Percentiles rank a stretch among this genome's conserved stretches.
Evolutionary conservation across 1,140 invertebrate species (phyloP).

Genomic region (Branchinecta lindahli): DNA sequence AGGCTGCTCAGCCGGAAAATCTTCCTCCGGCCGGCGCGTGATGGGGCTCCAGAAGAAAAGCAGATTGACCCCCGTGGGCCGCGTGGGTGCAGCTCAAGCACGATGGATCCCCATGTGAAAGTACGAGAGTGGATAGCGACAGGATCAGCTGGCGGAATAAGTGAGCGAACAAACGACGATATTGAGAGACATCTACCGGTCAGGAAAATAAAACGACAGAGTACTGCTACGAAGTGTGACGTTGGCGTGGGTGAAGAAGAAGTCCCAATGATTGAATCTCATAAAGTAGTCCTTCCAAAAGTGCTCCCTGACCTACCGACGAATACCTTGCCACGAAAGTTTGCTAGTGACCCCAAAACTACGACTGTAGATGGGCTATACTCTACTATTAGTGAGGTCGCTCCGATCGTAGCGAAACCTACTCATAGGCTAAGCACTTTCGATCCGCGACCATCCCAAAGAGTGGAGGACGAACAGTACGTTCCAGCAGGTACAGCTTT

Average conservation of each 20-base stretch:
- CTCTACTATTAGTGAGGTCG: constrained; percentile 9
- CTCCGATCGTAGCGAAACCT: background rate
- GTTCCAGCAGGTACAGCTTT: constrained; percentile 30
- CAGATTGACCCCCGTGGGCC: background rate
- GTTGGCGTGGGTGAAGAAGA: constrained; percentile 19
- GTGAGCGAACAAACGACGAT: background rate
- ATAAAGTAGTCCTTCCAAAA: constrained; percentile 60
- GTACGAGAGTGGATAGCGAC: constrained; percentile 59
- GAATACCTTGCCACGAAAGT: constrained; percentile 18
- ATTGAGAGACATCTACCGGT: background rate
- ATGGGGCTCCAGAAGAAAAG: constrained; percentile 10
- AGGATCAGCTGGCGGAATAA: background rate
- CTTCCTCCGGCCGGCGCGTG: constrained; percentile 18
- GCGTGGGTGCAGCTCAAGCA: constrained; percentile 46
- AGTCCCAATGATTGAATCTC: constrained; percentile 21
- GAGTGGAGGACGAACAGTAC: constrained; percentile 34
- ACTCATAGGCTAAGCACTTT: constrained; percentile 20
- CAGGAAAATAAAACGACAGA: background rate
- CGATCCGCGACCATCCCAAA: constrained; percentile 19
- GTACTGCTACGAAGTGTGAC: constrained; percentile 24
- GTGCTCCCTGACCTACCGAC: constrained; percentile 54
- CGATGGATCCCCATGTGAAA: constrained; percentile 64
- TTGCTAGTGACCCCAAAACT: constrained; percentile 23
- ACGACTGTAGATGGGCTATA: background rate
- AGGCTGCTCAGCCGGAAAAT: constrained; percentile 34